These are phyloP conservation scores for Galleria mellonella DNA, from an alignment of 1,140 invertebrate genomes.

Conservation along the genomic window DNA sequence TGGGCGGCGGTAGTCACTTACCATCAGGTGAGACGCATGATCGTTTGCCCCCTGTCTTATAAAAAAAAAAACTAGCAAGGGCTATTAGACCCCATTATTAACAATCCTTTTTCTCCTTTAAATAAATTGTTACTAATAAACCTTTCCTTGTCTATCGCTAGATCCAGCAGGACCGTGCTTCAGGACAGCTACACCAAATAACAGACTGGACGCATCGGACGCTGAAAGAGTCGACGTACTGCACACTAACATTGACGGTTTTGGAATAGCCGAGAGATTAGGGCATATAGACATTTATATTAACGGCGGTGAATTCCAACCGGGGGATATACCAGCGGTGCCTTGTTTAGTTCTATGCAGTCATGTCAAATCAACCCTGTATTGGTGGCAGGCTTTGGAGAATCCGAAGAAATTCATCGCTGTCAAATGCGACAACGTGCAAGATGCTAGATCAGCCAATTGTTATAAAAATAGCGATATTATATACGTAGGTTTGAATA, in stretches of 20 bases:
- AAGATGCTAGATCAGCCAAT: conserved; percentile 45
- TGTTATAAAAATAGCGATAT: conserved; percentile 40
- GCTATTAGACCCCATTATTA: too few relatives aligned
- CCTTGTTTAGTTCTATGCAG: conserved; percentile 56
- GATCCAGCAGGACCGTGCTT: conserved; percentile 81
- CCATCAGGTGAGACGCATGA: too few relatives aligned
- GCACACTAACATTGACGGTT: conserved; percentile 82
- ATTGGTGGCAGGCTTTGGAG: conserved; percentile 58
- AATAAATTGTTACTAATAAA: too few relatives aligned
- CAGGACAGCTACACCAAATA: conserved; percentile 57
- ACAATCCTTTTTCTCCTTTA: too few relatives aligned
- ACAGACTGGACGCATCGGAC: conserved; percentile 74
- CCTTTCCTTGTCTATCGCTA: conserved; percentile 25
- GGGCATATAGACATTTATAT: conserved; percentile 85
- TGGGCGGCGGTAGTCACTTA: too few relatives aligned
- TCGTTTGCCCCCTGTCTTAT: too few relatives aligned
- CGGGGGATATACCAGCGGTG: conserved; percentile 56
- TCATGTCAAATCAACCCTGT: conserved; percentile 41
- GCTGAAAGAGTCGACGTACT: conserved; percentile 78
- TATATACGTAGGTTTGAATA: conserved; percentile 43
- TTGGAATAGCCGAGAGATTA: conserved; percentile 78
- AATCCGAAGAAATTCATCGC: conserved; percentile 55
- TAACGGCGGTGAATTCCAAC: conserved; percentile 84
- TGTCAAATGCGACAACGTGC: conserved; percentile 41
- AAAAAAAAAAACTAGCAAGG: too few relatives aligned